Percentiles rank a stretch among this genome's conserved stretches.
These are phyloP conservation scores for Pyralis farinalis DNA, from an alignment of 2,888 invertebrate species.

Conservation along the genomic window DNA sequence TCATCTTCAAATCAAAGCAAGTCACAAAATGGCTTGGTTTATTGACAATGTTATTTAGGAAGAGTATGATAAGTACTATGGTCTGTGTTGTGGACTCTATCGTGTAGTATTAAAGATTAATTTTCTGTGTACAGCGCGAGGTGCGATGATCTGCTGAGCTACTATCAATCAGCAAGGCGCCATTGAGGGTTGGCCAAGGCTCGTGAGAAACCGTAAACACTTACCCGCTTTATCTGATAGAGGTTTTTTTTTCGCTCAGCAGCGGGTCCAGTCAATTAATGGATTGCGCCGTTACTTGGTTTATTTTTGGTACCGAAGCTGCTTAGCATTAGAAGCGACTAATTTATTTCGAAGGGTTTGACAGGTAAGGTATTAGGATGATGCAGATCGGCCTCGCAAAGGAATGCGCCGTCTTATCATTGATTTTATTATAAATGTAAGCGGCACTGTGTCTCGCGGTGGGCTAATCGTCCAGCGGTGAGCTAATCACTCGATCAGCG, in stretches of 20 bases:
- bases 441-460: conserved; percentile 27
- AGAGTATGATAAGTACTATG: conserved; percentile 21
- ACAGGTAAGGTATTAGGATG: conserved; percentile 60
- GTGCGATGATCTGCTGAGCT: conserved; percentile 66
- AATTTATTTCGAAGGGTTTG: conserved; percentile 71
- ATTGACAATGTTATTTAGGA: conserved; percentile 25
- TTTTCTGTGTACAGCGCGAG: conserved; percentile 30
- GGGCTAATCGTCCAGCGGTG: conserved; percentile 23
- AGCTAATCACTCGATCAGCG: conserved; percentile 16
- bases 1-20: conserved; percentile 21
- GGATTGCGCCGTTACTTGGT: conserved; percentile 75
- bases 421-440: conserved; percentile 37
- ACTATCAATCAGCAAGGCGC: conserved; percentile 80
- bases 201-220: conserved; percentile 81
- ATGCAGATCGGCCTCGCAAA: conserved; percentile 45
- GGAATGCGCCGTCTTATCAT: conserved; percentile 45
- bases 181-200: conserved; percentile 76
- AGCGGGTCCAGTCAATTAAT: conserved; percentile 77
- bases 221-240: conserved; percentile 77
- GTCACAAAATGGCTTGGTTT: conserved; percentile 24
- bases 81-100: conserved; percentile 26
- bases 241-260: conserved; percentile 72
- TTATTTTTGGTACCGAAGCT: conserved; percentile 66
- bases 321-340: conserved; percentile 63
- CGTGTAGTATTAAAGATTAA: conserved; percentile 25